These are phyloP conservation scores for Sebastolobus alascanus DNA, from an alignment of 2,797 vertebrate species.

Conservation along the genomic window DNA sequence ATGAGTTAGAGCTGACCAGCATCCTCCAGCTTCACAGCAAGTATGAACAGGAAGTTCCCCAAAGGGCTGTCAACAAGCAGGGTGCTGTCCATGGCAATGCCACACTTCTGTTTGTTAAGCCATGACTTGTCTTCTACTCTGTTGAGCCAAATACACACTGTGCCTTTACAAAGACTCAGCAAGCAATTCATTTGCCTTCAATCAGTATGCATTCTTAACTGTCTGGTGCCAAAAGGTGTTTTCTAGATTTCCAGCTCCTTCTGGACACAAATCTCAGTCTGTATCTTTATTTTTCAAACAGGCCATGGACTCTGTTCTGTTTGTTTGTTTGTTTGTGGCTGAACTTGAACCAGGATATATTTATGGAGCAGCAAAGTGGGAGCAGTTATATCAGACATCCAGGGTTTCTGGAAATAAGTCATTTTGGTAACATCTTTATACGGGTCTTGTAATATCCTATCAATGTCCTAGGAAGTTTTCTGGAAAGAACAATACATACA, in stretches of 20 bases:
- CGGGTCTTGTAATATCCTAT: not conserved
- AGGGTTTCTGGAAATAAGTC: not conserved
- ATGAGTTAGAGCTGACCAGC: constrained; percentile 84
- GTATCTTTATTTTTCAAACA: not conserved
- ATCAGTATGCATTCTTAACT: not conserved
- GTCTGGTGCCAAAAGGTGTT: constrained; percentile 14
- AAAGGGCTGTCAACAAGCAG: constrained; percentile 6
- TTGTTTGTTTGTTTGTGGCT: not conserved
- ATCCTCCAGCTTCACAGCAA: constrained; percentile 16
- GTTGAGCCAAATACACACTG: constrained; percentile 16
- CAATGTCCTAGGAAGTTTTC: not conserved
- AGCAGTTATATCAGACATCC: not conserved
- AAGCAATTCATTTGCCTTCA: constrained; percentile 2
- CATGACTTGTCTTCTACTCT: constrained; percentile 17
- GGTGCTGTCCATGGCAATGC: constrained; percentile 4
- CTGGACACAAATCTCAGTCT: not conserved
- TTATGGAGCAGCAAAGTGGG: not conserved
- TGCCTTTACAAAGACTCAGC: constrained; percentile 33
- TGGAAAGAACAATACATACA: not conserved
- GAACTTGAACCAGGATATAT: not conserved
- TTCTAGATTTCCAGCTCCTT: not conserved
- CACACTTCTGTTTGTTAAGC: constrained; percentile 15
- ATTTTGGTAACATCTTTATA: not conserved
- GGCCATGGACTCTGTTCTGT: not conserved
- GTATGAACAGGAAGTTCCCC: constrained; percentile 15